Conservation (phyloP, 1,140 invertebrate species). For the Limonius californicus region DNA sequence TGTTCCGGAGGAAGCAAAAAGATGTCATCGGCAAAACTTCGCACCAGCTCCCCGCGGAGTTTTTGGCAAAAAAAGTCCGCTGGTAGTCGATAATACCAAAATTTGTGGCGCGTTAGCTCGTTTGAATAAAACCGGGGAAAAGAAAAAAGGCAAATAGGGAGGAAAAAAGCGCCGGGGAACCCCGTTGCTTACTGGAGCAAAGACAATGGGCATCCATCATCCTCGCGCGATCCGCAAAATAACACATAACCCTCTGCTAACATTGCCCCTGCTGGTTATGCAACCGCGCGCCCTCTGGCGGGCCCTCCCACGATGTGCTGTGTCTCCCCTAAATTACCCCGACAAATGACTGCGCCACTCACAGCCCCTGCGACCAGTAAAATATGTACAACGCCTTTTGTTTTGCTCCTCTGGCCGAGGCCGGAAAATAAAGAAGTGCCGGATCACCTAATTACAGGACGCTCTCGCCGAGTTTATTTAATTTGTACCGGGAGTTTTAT, state of each 20-base stretch:
- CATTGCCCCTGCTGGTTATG: neutral
- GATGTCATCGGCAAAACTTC: too few species aligned
- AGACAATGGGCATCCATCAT: slow-evolving; percentile 6
- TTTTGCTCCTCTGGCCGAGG: neutral
- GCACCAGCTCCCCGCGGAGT: too few species aligned
- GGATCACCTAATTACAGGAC: slow-evolving; percentile 10
- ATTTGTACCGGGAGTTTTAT: slow-evolving; percentile 3
- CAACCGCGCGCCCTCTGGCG: neutral
- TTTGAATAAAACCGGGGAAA: too few species aligned
- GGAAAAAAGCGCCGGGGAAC: too few species aligned
- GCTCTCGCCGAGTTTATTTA: slow-evolving; percentile 4
- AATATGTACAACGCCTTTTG: slow-evolving; percentile 14
- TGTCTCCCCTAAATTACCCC: slow-evolving; percentile 4
- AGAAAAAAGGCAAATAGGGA: too few species aligned
- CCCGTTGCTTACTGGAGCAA: neutral
- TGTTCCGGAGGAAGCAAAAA: too few species aligned
- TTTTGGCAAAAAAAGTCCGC: too few species aligned
- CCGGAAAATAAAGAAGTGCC: slow-evolving; percentile 8
- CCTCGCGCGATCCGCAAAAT: neutral
- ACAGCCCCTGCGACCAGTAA: slow-evolving; percentile 4
- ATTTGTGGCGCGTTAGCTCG: too few species aligned
- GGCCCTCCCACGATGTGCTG: neutral
- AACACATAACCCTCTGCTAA: neutral
- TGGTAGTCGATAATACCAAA: too few species aligned
- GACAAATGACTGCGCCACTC: slow-evolving; percentile 6